Evolutionary conservation across 2,888 invertebrate species (phyloP).

Genomic region (Agapostemon virescens): DNA sequence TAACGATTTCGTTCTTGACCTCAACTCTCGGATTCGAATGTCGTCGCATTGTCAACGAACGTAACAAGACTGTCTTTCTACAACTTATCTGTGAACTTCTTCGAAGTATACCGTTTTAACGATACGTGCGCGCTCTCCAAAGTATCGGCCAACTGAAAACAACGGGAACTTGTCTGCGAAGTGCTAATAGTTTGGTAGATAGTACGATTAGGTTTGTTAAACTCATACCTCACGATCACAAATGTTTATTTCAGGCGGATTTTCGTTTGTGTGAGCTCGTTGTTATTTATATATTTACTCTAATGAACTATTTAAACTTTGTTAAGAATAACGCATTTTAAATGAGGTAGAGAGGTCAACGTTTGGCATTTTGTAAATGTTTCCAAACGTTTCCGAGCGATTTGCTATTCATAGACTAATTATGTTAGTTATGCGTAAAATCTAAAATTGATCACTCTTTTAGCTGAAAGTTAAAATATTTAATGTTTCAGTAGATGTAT

Average conservation of each 20-base stretch:
- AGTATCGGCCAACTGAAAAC: conserved; percentile 1
- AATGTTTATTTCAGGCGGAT: neutral
- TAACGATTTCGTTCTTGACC: neutral
- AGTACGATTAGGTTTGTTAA: conserved; percentile 3
- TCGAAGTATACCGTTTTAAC: neutral
- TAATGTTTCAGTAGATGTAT: too few species aligned
- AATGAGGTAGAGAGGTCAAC: neutral
- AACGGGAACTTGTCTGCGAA: neutral
- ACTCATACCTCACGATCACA: neutral
- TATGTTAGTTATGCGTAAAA: too few species aligned
- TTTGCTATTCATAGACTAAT: too few species aligned
- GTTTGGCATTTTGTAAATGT: neutral
- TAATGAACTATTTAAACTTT: neutral
- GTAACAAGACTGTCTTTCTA: neutral
- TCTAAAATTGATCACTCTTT: too few species aligned
- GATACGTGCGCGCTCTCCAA: neutral
- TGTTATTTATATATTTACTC: neutral
- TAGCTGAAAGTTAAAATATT: too few species aligned
- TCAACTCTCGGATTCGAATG: neutral
- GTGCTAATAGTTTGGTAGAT: neutral
- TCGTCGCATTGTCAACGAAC: neutral
- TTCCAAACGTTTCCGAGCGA: too few species aligned
- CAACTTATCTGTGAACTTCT: neutral
- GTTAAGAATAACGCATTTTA: neutral
- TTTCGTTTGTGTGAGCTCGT: neutral